Base-by-base conservation (phyloP, 2,888 invertebrate species). In the Timandra comae region DNA sequence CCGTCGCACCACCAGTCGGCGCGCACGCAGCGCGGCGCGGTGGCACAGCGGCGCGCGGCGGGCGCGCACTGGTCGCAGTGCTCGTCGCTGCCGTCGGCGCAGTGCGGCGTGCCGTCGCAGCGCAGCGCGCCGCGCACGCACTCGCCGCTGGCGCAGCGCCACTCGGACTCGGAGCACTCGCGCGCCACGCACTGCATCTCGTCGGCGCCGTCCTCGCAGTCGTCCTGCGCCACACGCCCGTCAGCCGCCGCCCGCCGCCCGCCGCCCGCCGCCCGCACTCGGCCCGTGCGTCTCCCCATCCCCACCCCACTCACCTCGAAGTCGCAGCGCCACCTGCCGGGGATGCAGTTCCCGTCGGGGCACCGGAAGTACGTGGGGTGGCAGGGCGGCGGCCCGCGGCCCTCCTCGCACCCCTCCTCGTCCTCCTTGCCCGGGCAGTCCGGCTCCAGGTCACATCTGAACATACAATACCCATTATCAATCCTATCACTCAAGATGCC, bases 331-430 rank as follows among this genome's bases (percentile, higher is more conserved):
- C 93, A 94, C 34, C 93, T 84, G 3, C 93, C 92, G 13, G 92
- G 91, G 50, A 93, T 88, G 69, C 92, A 92, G 58, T 89, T 88
- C 16, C 80, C 89, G 64, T 90, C 90, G 29, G 84, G 80, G 63
- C 92, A 93, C 64, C 90, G 90, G 82, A 93, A 94, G 76, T 94
- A 93, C 0, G 92, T 91, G 6, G 93, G 90, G 48, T 94, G 92
- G 77, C 95, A 96, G 88, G 67, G 87, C 82, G 46, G 84, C 41
- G 88, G 86, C 7, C 35, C 27, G 33, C 49, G 53, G 35, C 43
- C 52, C 16, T 39, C 31, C 20, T 45, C 56, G 46, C 61, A 60
- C 22, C 21, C 36, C 24, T 40, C 45, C 58, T 74, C 75, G 56
- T 72, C 73, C 54, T 67, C 70, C 34, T 54, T 89, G 88, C 56